phyloP scores from a whole-genome alignment of 2,888 invertebrate species.

The Priocnemis perturbator region DNA sequence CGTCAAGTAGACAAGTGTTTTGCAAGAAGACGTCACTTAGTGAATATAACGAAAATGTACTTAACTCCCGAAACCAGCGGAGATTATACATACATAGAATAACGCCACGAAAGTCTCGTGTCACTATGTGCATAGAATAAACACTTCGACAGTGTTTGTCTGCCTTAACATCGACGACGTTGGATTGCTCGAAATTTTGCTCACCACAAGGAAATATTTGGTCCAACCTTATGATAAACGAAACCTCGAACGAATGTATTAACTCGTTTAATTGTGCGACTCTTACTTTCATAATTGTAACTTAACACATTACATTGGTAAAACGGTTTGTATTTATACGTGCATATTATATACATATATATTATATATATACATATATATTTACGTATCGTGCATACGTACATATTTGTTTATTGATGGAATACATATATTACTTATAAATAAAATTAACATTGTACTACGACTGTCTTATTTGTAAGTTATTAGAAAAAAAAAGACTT shows the following conservation, averaged over 20 bases:
- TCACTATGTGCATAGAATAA: too few relatives aligned
- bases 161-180: too few relatives aligned
- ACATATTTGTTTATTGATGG: conserved; percentile 32
- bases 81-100: too few relatives aligned
- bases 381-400: conserved; percentile 25
- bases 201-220: conserved; percentile 13
- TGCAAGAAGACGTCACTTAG: too few relatives aligned
- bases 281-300: conserved; percentile 3
- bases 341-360: conserved; percentile 31
- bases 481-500: too few relatives aligned
- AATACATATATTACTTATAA: conserved; percentile 35
- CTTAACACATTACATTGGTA: neutral
- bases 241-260: neutral
- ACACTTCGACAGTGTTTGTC: too few relatives aligned
- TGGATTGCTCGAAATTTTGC: conserved; percentile 7
- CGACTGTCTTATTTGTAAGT: conserved; percentile 1
- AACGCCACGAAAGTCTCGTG: too few relatives aligned
- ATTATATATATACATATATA: conserved; percentile 38
- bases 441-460: conserved; percentile 36
- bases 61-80: too few relatives aligned
- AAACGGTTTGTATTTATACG: conserved; percentile 14
- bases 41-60: too few relatives aligned
- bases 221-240: conserved; percentile 15
- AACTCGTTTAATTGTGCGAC: neutral
- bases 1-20: too few relatives aligned